phyloP scores from a whole-genome alignment of 2,797 vertebrate genomes.

The Dicrostonyx torquatus region DNA sequence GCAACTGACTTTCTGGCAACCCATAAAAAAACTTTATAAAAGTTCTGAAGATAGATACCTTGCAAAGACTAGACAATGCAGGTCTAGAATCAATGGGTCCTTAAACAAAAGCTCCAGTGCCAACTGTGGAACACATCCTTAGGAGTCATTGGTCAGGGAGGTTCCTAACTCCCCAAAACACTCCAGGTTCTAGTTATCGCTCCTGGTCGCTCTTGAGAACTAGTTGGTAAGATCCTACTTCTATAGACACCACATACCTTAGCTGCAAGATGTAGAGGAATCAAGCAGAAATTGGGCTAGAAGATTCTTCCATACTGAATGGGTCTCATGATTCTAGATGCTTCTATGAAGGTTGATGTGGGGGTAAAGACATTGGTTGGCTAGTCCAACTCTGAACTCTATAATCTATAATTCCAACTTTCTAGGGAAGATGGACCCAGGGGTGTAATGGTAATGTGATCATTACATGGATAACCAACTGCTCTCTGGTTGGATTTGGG shows the following conservation, averaged over 20 bases:
- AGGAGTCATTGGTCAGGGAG: not conserved
- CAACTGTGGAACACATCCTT: not conserved
- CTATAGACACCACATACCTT: not conserved
- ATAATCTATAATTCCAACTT: not conserved
- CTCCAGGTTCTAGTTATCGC: not conserved
- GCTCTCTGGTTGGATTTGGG: not conserved
- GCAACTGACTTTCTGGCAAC: not conserved
- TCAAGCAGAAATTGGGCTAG: not conserved
- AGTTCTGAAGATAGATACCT: not conserved
- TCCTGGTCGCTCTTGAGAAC: not conserved
- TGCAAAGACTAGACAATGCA: not conserved
- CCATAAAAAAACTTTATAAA: not conserved
- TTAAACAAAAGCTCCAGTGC: not conserved
- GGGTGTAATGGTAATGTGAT: not conserved
- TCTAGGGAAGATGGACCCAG: not conserved
- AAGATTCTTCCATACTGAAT: not conserved
- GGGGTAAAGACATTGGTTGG: not conserved
- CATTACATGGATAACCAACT: not conserved
- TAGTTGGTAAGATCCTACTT: not conserved
- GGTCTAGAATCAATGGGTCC: not conserved
- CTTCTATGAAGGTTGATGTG: not conserved
- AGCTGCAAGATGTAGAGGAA: no score
- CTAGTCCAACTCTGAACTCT: not conserved
- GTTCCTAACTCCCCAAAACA: no score
- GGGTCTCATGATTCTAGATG: not conserved